Evolutionary conservation across 2,113 vertebrate genomes (phyloP).

Genomic region (Notiomystis cincta): DNA sequence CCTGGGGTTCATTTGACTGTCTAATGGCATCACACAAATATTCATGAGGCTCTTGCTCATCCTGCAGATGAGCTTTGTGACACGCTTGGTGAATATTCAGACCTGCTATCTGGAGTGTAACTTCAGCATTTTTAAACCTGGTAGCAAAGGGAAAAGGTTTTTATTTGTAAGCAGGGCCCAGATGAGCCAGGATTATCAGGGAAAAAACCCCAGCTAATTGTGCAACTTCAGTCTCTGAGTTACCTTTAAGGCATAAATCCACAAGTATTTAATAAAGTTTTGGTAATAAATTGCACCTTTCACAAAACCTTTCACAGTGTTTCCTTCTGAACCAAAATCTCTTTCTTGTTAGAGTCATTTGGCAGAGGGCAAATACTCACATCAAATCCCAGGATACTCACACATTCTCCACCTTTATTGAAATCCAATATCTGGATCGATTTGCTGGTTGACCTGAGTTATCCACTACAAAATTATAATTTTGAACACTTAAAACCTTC

Average conservation of each 20-base stretch:
- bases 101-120: neutral
- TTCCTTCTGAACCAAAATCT: neutral
- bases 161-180: neutral
- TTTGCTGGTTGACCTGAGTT: neutral
- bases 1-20: neutral
- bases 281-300: neutral
- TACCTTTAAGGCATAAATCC: neutral
- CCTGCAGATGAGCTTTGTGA: neutral
- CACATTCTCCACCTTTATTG: neutral
- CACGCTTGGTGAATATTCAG: neutral
- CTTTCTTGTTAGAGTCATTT: neutral
- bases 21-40: slow-evolving; percentile 5
- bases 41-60: slow-evolving; percentile 9
- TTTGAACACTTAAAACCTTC: neutral
- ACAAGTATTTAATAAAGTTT: neutral
- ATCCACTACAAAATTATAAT: neutral
- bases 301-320: neutral
- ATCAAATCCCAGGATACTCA: neutral
- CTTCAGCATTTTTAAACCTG: neutral
- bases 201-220: fast-evolving
- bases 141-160: neutral
- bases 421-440: neutral
- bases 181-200: neutral
- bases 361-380: neutral
- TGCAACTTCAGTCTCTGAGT: neutral